A percentile compares a stretch with the other conserved stretches of the same genome.
Conservation (phyloP, 2,113 vertebrate species). For the Aix galericulata region DNA sequence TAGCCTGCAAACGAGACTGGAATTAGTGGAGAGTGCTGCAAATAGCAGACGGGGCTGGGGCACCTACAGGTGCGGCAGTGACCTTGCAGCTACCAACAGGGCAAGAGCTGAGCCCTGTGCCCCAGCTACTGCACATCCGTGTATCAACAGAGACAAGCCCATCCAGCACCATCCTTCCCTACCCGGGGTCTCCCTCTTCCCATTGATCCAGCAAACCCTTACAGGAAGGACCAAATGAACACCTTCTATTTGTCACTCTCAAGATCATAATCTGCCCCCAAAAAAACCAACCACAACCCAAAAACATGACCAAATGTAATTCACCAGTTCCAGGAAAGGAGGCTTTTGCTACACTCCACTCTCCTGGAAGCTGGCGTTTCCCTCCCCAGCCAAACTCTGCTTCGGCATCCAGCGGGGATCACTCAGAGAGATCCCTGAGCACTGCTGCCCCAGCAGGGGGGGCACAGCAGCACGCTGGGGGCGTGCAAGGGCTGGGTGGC, state of each 20-base stretch:
- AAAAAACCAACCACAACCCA: background rate
- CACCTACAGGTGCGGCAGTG: conserved; percentile 13
- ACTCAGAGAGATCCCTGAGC: too few species aligned
- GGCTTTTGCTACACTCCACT: background rate
- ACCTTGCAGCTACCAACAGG: conserved; percentile 44
- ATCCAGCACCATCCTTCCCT: background rate
- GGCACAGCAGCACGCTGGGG: too few species aligned
- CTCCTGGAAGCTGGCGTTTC: background rate
- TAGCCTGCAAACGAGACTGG: conserved; percentile 61
- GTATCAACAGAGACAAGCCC: background rate
- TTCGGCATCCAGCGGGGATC: background rate
- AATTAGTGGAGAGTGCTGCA: conserved; percentile 59
- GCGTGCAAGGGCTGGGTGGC: too few species aligned
- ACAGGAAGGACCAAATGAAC: background rate
- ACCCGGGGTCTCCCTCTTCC: background rate
- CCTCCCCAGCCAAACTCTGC: background rate
- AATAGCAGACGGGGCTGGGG: conserved; percentile 10
- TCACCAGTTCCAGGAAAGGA: background rate
- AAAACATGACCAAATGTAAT: background rate
- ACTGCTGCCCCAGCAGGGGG: too few species aligned
- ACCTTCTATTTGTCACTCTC: background rate
- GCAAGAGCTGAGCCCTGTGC: background rate
- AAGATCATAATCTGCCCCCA: background rate
- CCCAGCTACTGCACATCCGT: background rate
- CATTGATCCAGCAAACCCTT: background rate